Evolutionary conservation across 1,140 invertebrate genomes (phyloP), one percentile per base, ranked within the genome.

Genomic region (Ceratina japonica): DNA sequence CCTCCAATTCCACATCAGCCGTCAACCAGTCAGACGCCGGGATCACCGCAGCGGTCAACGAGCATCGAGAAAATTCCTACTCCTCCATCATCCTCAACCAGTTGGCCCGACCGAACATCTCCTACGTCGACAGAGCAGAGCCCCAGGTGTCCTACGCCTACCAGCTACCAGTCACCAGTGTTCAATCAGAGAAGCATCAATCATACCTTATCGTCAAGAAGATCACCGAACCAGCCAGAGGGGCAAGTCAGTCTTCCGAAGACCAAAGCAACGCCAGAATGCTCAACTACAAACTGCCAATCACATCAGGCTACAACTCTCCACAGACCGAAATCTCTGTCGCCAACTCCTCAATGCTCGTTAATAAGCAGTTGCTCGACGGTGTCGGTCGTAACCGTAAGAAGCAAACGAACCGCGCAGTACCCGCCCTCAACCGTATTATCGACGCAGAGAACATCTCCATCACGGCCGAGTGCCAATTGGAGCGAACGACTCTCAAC

Each of bases 131-230:
- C 16, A 71, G 75, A 63, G n/a, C 86, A 72, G 80, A 88, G 16
- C 56, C 80, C 16, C 70, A 81, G 49, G 61, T 74, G 66, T 64
- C 87, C 49, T 82, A 87, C 82, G 44, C 77, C 82, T 84, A 88
- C 31, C 83, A 85, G 51, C 24, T 85, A 64, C 75, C 80, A 72
- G n/a, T 59, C 83, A 85, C 70, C 59, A 70, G 58, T 58, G 56
- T 24, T 22, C 79, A 85, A 24, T 49, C 78, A 59, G 85, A 89
- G 64, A 85, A 86, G 20, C 87, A 84, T 15, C 88, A 91, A 54
- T 89, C 87, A 68, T 89, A 90, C 68, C 86, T 91, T 82, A 87
- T 91, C 75, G 81, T 91, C 81, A 89, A 91, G 64, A 90, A 90
- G 65, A 83, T 87, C 83, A 37, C 86, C 64, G 87, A 84, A 49